Percentiles rank a stretch among this genome's conserved stretches.
Evolutionary conservation across 2,113 vertebrate species (phyloP).

Genomic region (Hemiscyllium ocellatum): DNA sequence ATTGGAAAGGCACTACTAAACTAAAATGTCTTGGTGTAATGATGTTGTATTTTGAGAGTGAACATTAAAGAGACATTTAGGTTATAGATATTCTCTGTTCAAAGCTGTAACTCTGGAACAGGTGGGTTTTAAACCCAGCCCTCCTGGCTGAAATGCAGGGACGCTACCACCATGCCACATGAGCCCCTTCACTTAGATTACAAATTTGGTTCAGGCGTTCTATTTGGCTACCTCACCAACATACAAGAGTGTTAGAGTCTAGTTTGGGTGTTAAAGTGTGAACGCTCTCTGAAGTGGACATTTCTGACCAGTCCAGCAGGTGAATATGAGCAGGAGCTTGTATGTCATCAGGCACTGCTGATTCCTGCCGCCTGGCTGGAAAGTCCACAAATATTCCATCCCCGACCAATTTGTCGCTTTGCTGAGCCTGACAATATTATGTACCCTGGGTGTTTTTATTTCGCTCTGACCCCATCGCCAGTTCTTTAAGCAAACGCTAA

Average conservation of each 20-base stretch:
- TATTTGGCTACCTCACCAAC: background rate
- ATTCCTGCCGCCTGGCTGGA: background rate
- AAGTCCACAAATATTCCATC: background rate
- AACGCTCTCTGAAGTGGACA: background rate
- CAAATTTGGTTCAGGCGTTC: background rate
- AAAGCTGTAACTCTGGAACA: too few species aligned
- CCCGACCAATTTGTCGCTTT: background rate
- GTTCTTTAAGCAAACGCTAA: background rate
- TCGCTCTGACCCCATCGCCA: background rate
- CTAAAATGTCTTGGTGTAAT: too few species aligned
- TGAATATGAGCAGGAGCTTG: background rate
- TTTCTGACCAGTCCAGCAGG: background rate
- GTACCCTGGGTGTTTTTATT: background rate
- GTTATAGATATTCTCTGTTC: too few species aligned
- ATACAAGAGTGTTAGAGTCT: background rate
- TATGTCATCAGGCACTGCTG: background rate
- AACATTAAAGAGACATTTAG: too few species aligned
- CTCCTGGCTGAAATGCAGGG: too few species aligned
- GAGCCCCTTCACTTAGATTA: background rate
- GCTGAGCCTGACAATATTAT: background rate
- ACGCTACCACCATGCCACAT: too few species aligned
- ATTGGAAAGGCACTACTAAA: too few species aligned
- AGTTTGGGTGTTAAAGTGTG: background rate
- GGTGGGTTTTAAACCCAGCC: too few species aligned
- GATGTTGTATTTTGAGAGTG: too few species aligned